Base-by-base conservation (phyloP, 2,113 vertebrate genomes). In the Oncorhynchus keta region DNA sequence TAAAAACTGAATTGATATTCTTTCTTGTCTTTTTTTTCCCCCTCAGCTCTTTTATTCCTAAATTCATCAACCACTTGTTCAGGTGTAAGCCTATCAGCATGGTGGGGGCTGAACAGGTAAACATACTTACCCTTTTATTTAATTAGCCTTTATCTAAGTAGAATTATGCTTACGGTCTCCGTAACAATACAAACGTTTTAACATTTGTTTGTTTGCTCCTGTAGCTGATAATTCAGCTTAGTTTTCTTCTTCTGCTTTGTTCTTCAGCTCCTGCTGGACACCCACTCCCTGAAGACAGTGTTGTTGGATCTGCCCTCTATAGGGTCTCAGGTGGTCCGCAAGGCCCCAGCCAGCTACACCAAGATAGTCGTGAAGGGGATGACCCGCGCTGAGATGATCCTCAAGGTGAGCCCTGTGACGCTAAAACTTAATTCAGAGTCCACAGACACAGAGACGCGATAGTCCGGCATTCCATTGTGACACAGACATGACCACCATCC, bases 341-440 rank as follows among this genome's bases (percentile, higher is more conserved):
- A 99, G 76, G 98, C 98, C 0, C 98, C 98, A 1, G 97, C 97
- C 83, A 99, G 97, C 89, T 99, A 99, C 93, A 99, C 98, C 0
- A 99, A 99, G 91, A 98, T 99, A 68, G 97, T 99, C 51, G 98
- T 99, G 84, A 99, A 99, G 89, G 97, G 97, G 88, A 99, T 99
- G 98, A 99, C 97, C 28, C 94, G 98, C 12, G 98, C 98, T 0
- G 98, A 99, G 89, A 99, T 99, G 98, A 99, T 99, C 90, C 96
- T 99, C 32, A 99, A 99, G 98, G 98, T 99, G 87, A 92, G 89
- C 39, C 55, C 39, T 28, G 24, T 5, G 39, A 45, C 9, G 2
- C 9, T 45, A 45, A 45, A 45, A 8, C 9, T 2, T 45, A 45
- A 45, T 45, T 45, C 35, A 39, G 39, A 45, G 39, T 45, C 39